Base-by-base conservation (phyloP, 2,888 invertebrate species). In the Drosophila longiperda region DNA sequence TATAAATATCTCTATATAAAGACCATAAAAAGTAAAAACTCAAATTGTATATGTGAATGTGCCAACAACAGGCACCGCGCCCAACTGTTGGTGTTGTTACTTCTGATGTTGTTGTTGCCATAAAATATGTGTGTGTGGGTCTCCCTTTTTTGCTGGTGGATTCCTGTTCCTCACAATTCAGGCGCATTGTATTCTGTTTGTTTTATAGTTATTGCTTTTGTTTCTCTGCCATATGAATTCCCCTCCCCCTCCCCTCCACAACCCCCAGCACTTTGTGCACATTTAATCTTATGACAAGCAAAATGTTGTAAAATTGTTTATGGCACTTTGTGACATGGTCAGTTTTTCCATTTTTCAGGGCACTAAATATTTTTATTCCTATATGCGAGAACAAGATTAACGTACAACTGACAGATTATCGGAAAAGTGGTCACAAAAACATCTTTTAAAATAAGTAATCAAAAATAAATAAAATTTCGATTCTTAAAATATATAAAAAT, bases 171-270 rank as follows among this genome's bases (percentile, higher is more conserved):
- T 60, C 67, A 45, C 77, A 75, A 75, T 83, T 81, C 68, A 74
- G 82, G 89, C 82, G 89, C 87, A 87, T 87, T 85, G 84, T 78
- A 59, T 88, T 83, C 76, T 80, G 81, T 88, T 83, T 89, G 85
- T 89, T 86, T 89, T 89, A 87, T 87, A 89, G 85, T 86, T 86
- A 86, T 86, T 86, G 89, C 89, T 82, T 87, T 81, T 89, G 87
- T 85, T 89, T 81, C 85, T 40, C 69, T 63, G 55, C 54, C 48
- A 32, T 59, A 38, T 52, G 49, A 54, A 29, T 48, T 32, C 53
- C 9, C 11, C 29, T 6, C 29, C 1, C 29, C 29, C 5, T 6
- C 29, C 6, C 5, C 3, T 5, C 29, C 29, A 2, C 26, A 2
- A 26, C 26, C 0, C 4, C 29, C n/a, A 34, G 26, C 86, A 62